A percentile compares a stretch with the other conserved stretches of the same genome.
Evolutionary conservation across 2,113 vertebrate species (phyloP).

Genomic region (Hemichromis elongatus): DNA sequence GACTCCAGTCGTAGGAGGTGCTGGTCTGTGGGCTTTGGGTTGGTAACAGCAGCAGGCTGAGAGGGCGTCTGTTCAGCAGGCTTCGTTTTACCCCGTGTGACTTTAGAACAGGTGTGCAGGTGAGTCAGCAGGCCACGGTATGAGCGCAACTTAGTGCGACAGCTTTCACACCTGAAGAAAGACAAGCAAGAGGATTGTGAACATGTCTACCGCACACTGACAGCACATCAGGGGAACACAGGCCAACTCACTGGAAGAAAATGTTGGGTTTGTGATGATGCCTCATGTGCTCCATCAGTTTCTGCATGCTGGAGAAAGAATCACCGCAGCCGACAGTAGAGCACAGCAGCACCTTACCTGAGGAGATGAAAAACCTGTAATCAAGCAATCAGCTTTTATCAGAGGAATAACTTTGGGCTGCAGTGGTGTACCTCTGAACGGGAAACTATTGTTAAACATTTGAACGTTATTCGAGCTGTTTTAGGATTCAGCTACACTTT

Average conservation of each 20-base stretch:
- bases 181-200: background rate
- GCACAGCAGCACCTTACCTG: slow-evolving; percentile 70
- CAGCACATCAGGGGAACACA: too few species aligned
- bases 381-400: background rate
- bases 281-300: slow-evolving; percentile 87
- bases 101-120: slow-evolving; percentile 89
- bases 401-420: background rate
- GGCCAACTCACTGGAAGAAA: slow-evolving; percentile 86
- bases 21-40: background rate
- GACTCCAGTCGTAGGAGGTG: background rate
- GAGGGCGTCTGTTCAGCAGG: background rate
- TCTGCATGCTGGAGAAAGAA: slow-evolving; percentile 88
- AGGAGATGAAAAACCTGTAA: background rate
- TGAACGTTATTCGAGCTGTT: background rate
- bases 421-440: background rate
- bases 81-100: slow-evolving; percentile 68
- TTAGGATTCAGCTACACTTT: background rate
- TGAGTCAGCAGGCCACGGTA: slow-evolving; percentile 92
- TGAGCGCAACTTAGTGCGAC: slow-evolving; percentile 85
- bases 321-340: slow-evolving; percentile 77
- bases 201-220: background rate
- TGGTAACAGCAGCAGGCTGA: background rate
- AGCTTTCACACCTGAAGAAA: slow-evolving; percentile 85
- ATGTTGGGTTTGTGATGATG: slow-evolving; percentile 93
- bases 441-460: background rate